A percentile compares a stretch with the other conserved stretches of the same genome.
Conservation (phyloP, 2,113 vertebrate genomes). For the Edolisoma coerulescens region DNA sequence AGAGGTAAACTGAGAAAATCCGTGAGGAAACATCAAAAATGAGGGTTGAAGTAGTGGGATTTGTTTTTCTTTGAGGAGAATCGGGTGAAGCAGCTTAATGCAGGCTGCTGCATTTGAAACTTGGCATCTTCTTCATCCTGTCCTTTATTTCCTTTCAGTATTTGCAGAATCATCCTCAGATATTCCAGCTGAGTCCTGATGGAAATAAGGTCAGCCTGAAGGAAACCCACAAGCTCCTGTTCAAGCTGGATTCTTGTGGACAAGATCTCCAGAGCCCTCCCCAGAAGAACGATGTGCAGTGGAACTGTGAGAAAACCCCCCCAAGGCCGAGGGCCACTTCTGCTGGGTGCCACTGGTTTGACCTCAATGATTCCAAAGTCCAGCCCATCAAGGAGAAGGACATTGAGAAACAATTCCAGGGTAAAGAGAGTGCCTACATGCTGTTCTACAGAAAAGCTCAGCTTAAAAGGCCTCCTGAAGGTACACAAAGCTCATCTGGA, state of each 20-base stretch:
- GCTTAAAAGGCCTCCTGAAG: constrained; percentile 83
- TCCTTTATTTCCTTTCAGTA: constrained; percentile 73
- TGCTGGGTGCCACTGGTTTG: constrained; percentile 86
- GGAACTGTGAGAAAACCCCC: background rate
- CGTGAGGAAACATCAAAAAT: background rate
- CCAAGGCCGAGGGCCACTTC: background rate
- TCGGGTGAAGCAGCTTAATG: background rate
- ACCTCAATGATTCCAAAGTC: constrained; percentile 88
- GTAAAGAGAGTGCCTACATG: constrained; percentile 98
- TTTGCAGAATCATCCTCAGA: constrained; percentile 83
- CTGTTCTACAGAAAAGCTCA: constrained; percentile 90
- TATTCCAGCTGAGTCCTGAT: constrained; percentile 82
- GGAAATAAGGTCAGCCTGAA: constrained; percentile 79
- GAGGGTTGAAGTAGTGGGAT: background rate
- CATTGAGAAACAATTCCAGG: constrained; percentile 93
- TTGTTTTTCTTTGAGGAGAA: background rate
- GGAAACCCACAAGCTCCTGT: background rate
- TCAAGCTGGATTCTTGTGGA: constrained; percentile 24
- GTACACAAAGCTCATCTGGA: constrained; percentile 60
- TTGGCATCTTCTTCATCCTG: background rate
- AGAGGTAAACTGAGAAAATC: background rate
- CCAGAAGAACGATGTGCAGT: background rate
- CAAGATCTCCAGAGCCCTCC: background rate
- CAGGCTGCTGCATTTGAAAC: background rate
- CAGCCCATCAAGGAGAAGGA: constrained; percentile 85